Conservation (phyloP, 2,113 vertebrate genomes). For the Dolichallabes microphthalmus region DNA sequence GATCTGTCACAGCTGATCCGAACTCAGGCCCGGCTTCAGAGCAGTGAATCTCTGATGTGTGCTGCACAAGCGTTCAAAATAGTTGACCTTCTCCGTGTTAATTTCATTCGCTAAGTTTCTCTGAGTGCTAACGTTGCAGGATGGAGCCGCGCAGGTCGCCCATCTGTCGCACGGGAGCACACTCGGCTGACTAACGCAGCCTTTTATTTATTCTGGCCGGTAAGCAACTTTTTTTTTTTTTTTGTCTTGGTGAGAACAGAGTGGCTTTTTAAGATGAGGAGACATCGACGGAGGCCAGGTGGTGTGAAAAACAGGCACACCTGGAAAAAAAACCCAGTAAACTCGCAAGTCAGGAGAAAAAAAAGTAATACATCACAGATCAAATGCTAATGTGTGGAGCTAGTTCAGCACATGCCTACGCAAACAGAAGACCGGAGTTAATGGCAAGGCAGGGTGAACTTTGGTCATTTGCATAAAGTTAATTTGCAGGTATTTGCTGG, state of each 20-base stretch:
- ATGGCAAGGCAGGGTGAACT: background rate
- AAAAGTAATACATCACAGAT: background rate
- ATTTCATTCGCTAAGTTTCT: constrained; percentile 5
- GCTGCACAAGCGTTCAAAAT: background rate
- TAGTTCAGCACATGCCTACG: background rate
- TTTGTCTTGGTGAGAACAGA: constrained; percentile 17
- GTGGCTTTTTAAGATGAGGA: constrained; percentile 5
- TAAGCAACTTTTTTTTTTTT: constrained; percentile 42
- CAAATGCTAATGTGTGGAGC: background rate
- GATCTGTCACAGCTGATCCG: background rate
- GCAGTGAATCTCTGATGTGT: background rate
- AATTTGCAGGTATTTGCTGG: background rate
- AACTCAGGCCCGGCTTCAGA: background rate
- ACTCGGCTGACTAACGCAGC: background rate
- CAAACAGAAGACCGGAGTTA: background rate
- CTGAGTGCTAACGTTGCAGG: constrained; percentile 43
- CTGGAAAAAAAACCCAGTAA: constrained; percentile 2
- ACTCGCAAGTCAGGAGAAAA: background rate
- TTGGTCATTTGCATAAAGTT: background rate
- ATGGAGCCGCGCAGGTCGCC: constrained; percentile 19
- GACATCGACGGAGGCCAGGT: constrained; percentile 24
- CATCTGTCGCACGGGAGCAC: constrained; percentile 45
- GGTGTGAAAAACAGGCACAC: constrained; percentile 9
- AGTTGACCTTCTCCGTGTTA: background rate
- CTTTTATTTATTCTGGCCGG: constrained; percentile 41